Evolutionary conservation across 2,888 invertebrate species (phyloP).

Genomic region (Sericinus montela): DNA sequence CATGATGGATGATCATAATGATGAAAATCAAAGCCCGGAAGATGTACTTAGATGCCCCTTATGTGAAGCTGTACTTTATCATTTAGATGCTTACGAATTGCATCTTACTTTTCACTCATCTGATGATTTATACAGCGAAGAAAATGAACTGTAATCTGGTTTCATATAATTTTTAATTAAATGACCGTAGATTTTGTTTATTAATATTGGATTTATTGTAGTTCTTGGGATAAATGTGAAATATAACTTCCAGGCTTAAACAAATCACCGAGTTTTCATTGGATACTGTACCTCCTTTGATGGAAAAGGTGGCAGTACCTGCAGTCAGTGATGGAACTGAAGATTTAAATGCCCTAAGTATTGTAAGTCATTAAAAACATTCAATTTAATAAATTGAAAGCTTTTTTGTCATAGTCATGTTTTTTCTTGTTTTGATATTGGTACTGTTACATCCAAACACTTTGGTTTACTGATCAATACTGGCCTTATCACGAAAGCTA

Average conservation of each 20-base stretch:
- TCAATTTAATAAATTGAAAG: too few relatives aligned
- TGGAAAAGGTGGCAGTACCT: slow-evolving; percentile 53
- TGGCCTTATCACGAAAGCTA: too few relatives aligned
- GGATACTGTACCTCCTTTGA: slow-evolving; percentile 63
- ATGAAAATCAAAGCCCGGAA: slow-evolving; percentile 75
- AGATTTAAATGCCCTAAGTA: slow-evolving; percentile 39
- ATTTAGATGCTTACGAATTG: slow-evolving; percentile 81
- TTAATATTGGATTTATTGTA: too few relatives aligned
- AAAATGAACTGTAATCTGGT: slow-evolving; percentile 64
- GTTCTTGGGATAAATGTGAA: too few relatives aligned
- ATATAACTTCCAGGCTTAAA: slow-evolving; percentile 45
- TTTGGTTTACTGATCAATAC: too few relatives aligned
- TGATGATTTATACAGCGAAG: slow-evolving; percentile 80
- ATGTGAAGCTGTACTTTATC: slow-evolving; percentile 83
- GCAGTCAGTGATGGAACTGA: slow-evolving; percentile 34
- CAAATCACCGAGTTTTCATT: slow-evolving; percentile 58
- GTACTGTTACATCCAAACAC: too few relatives aligned
- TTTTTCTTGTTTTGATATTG: too few relatives aligned
- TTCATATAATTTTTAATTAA: too few relatives aligned
- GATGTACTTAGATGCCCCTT: slow-evolving; percentile 81
- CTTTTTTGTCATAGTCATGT: too few relatives aligned
- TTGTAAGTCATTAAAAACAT: slow-evolving; percentile 41
- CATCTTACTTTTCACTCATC: slow-evolving; percentile 81
- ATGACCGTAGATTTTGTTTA: too few relatives aligned
- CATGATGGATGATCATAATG: slow-evolving; percentile 69